Evolutionary conservation across 35 echinoderm and acorn worm species (phyloP).

Genomic region (Acanthaster planci): DNA sequence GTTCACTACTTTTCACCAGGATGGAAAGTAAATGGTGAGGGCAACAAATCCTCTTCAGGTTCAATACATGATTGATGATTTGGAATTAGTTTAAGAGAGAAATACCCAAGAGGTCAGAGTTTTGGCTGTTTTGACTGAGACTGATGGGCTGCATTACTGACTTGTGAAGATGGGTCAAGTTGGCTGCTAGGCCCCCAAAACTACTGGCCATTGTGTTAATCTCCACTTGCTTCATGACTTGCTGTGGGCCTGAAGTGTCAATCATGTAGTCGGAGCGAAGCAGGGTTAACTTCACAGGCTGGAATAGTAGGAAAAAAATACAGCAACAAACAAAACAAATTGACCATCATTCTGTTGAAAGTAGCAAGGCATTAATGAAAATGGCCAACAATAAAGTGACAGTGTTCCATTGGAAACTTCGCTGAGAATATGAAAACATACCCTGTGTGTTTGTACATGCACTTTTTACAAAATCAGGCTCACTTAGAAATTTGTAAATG

Average conservation of each 20-base stretch:
- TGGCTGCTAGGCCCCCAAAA: conserved; percentile 52
- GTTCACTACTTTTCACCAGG: no score
- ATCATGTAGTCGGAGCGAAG: conserved; percentile 87
- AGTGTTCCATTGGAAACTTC: no score
- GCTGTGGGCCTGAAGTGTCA: conserved; percentile 31
- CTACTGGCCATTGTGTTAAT: conserved; percentile 87
- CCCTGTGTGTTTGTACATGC: no score
- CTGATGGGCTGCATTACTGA: not conserved
- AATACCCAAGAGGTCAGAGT: not conserved
- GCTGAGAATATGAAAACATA: no score
- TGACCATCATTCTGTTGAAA: not conserved
- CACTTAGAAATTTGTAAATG: no score
- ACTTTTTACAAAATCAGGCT: no score
- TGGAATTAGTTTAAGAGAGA: no score
- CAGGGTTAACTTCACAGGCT: conserved; percentile 64
- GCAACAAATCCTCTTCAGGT: no score
- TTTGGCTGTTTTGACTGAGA: not conserved
- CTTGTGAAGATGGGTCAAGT: conserved; percentile 65
- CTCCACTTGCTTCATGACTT: conserved; percentile 65
- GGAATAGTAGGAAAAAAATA: not conserved
- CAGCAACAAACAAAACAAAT: not conserved
- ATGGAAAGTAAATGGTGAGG: no score
- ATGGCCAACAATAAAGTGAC: no score
- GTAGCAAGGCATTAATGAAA: no score
- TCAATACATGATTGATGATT: no score